A percentile compares a stretch with the other conserved stretches of the same genome.
phyloP scores from a whole-genome alignment of 2,888 invertebrate species.

The Pediacus dermestoides region DNA sequence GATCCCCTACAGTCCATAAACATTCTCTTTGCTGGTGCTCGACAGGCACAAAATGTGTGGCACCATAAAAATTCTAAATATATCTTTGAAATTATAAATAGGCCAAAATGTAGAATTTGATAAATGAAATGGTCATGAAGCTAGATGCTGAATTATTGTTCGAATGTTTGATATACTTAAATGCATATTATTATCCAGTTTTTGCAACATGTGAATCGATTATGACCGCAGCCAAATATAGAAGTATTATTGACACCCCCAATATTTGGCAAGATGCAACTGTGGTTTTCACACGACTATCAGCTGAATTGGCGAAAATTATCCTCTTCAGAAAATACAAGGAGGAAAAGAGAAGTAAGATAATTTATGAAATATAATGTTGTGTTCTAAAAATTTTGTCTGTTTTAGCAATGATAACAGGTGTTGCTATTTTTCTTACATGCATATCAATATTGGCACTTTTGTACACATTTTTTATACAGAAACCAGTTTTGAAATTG shows the following conservation, averaged over 20 bases:
- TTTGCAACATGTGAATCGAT: slow-evolving; percentile 36
- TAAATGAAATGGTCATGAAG: no score
- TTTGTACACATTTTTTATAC: slow-evolving; percentile 34
- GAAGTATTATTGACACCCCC: slow-evolving; percentile 32
- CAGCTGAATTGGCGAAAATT: slow-evolving; percentile 36
- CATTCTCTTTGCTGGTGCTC: no score
- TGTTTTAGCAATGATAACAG: slow-evolving; percentile 34
- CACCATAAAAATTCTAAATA: no score
- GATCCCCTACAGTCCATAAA: no score
- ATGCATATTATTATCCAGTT: slow-evolving; percentile 36
- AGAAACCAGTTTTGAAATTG: slow-evolving; percentile 34
- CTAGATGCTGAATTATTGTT: slow-evolving; percentile 40
- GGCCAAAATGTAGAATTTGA: no score
- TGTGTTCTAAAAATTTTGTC: slow-evolving; percentile 8
- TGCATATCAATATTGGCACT: slow-evolving; percentile 29
- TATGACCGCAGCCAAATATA: slow-evolving; percentile 36
- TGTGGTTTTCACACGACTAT: slow-evolving; percentile 31
- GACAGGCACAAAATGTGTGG: no score
- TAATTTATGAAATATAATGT: background rate
- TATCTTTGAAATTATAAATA: no score
- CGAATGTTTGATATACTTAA: slow-evolving; percentile 39
- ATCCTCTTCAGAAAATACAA: slow-evolving; percentile 33
- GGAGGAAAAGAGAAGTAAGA: slow-evolving; percentile 34
- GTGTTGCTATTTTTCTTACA: slow-evolving; percentile 34
- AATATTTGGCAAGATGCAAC: slow-evolving; percentile 34